Evolutionary conservation across 2,113 vertebrate species (phyloP).

Genomic region (Mesembrinibis cayennensis): DNA sequence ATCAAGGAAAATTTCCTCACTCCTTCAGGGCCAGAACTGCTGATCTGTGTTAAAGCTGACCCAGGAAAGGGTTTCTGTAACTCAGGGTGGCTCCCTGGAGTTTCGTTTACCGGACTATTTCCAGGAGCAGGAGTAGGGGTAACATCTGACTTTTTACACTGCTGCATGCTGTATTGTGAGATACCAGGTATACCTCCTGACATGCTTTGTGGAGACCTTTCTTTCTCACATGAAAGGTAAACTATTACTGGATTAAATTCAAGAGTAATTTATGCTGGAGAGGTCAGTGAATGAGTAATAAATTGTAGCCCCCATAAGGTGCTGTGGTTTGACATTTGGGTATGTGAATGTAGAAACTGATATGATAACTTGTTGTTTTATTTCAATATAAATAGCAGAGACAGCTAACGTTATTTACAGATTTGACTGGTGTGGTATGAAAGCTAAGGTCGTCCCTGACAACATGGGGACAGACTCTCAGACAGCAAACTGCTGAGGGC

Average conservation of each 20-base stretch:
- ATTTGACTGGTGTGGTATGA: not conserved
- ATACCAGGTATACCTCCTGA: not conserved
- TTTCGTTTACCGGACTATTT: not conserved
- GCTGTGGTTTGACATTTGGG: not conserved
- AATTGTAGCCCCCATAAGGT: not conserved
- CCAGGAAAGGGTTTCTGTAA: not conserved
- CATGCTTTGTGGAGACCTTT: not conserved
- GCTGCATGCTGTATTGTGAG: fast-evolving
- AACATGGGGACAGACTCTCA: not conserved
- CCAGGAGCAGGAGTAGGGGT: not conserved
- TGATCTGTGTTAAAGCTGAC: not conserved
- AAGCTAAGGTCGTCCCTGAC: not conserved
- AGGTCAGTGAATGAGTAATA: not conserved
- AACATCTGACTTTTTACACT: not conserved
- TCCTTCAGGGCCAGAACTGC: not conserved
- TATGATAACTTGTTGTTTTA: not conserved
- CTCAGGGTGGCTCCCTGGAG: not conserved
- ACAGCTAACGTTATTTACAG: fast-evolving
- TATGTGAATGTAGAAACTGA: not conserved
- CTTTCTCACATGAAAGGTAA: not conserved
- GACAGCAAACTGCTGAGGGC: not conserved
- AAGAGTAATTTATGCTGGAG: not conserved
- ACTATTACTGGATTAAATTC: not conserved
- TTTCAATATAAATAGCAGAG: not conserved
- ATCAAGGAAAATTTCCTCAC: not conserved